A percentile compares a stretch with the other conserved stretches of the same genome.
These are phyloP conservation scores for Rhyacophila brunnea DNA, from an alignment of 1,140 invertebrate genomes.

Conservation along the genomic window DNA sequence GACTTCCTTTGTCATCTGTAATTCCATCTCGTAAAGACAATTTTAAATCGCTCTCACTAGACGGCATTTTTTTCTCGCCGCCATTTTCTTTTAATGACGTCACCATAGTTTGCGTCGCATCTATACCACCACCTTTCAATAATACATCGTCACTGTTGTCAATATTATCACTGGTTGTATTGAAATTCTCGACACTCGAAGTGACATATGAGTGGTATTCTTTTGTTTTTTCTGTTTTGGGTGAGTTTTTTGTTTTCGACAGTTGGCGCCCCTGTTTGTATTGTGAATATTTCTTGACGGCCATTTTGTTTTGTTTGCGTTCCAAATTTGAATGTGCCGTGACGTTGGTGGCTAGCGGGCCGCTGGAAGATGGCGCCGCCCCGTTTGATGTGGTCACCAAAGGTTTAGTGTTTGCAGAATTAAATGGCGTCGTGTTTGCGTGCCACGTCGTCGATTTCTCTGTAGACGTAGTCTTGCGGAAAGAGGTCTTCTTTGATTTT, in stretches of 20 bases:
- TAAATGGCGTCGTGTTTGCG: constrained; percentile 5
- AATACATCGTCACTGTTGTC: not conserved
- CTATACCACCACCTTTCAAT: too few relatives aligned
- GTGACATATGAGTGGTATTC: constrained; percentile 1
- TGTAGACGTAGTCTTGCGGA: not conserved
- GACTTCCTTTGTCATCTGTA: constrained; percentile 9
- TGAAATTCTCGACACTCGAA: not conserved
- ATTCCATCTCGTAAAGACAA: constrained; percentile 12
- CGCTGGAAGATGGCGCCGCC: constrained; percentile 3
- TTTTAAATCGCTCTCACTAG: constrained; percentile 15
- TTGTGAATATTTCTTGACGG: constrained; percentile 4
- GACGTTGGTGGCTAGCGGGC: not conserved
- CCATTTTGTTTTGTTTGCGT: not conserved
- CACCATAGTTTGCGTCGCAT: constrained; percentile 9
- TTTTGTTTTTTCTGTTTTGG: not conserved
- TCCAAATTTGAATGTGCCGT: not conserved
- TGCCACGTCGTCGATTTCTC: not conserved
- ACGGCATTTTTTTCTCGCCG: constrained; percentile 18
- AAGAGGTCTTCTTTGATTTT: constrained; percentile 1
- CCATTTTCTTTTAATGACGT: constrained; percentile 11
- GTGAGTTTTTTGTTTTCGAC: not conserved
- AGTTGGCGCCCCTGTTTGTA: not conserved
- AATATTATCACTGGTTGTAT: constrained; percentile 9
- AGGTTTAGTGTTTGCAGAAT: constrained; percentile 7
- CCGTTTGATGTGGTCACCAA: constrained; percentile 11